Conservation (phyloP, 2,888 invertebrate species). For the Synanthedon andrenaeformis region DNA sequence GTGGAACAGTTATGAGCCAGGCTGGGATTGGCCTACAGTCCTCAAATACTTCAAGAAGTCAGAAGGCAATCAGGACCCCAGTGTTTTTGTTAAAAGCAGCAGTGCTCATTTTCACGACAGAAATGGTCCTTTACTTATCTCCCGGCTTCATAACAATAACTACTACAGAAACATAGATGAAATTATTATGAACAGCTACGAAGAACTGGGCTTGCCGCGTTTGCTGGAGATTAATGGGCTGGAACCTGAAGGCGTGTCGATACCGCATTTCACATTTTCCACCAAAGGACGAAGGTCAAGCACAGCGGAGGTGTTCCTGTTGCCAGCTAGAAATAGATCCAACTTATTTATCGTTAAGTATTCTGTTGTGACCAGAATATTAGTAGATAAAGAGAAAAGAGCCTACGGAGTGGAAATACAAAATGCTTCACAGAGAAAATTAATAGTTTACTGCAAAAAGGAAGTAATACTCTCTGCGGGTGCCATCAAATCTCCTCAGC, state of each 20-base stretch:
- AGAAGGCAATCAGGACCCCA: slow-evolving; percentile 28
- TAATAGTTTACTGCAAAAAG: slow-evolving; percentile 1
- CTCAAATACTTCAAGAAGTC: slow-evolving; percentile 6
- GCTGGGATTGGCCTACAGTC: slow-evolving; percentile 2
- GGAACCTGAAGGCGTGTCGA: slow-evolving; percentile 1
- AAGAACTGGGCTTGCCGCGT: slow-evolving; percentile 31
- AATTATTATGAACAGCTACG: slow-evolving; percentile 21
- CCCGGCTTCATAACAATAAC: slow-evolving; percentile 20
- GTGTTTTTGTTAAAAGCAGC: slow-evolving; percentile 18
- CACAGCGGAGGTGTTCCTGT: slow-evolving; percentile 3
- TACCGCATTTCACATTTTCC: slow-evolving; percentile 5
- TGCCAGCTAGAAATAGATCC: background rate
- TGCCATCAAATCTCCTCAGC: slow-evolving; percentile 6
- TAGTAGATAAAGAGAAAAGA: slow-evolving; percentile 1
- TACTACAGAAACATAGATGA: slow-evolving; percentile 22
- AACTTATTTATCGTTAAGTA: slow-evolving; percentile 4
- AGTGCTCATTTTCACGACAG: slow-evolving; percentile 28
- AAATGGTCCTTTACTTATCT: slow-evolving; percentile 30
- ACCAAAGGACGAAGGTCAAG: slow-evolving; percentile 3
- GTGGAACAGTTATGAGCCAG: background rate
- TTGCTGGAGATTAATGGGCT: slow-evolving; percentile 29
- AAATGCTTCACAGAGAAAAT: background rate
- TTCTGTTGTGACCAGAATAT: slow-evolving; percentile 2
- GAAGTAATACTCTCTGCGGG: slow-evolving; percentile 7
- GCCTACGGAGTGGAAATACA: slow-evolving; percentile 3